These are phyloP conservation scores for Vidua chalybeata DNA, from an alignment of 2,113 vertebrate species.

Conservation along the genomic window DNA sequence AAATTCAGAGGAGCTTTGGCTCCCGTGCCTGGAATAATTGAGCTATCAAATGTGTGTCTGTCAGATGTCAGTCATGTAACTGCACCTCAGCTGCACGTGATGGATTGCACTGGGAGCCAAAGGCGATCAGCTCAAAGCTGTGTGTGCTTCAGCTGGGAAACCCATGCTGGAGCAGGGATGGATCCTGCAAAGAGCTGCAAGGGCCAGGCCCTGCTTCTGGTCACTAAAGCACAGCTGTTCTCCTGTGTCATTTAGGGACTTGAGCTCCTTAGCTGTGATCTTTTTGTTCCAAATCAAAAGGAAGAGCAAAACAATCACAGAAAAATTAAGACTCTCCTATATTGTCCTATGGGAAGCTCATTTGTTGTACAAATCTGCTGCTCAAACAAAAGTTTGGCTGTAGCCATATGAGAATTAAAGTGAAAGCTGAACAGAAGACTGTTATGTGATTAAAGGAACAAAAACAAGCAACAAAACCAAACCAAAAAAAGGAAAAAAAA, in stretches of 20 bases:
- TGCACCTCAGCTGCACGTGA: conserved; percentile 14
- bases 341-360: neutral
- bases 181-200: neutral
- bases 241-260: neutral
- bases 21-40: neutral
- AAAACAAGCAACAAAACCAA: neutral
- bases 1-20: conserved; percentile 26
- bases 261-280: neutral
- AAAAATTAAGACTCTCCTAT: neutral
- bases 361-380: neutral
- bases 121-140: neutral
- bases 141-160: neutral
- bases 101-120: neutral
- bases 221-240: neutral
- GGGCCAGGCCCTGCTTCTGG: neutral
- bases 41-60: conserved; percentile 49
- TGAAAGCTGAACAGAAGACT: neutral
- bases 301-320: neutral
- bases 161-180: neutral
- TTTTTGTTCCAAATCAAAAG: neutral
- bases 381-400: neutral
- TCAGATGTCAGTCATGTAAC: conserved; percentile 56
- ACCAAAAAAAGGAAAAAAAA: no score
- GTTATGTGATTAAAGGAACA: neutral
- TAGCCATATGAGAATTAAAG: neutral